Percentiles rank a stretch among this genome's conserved stretches.
Conservation (phyloP, 2,797 vertebrate species). For the Choloepus didactylus region DNA sequence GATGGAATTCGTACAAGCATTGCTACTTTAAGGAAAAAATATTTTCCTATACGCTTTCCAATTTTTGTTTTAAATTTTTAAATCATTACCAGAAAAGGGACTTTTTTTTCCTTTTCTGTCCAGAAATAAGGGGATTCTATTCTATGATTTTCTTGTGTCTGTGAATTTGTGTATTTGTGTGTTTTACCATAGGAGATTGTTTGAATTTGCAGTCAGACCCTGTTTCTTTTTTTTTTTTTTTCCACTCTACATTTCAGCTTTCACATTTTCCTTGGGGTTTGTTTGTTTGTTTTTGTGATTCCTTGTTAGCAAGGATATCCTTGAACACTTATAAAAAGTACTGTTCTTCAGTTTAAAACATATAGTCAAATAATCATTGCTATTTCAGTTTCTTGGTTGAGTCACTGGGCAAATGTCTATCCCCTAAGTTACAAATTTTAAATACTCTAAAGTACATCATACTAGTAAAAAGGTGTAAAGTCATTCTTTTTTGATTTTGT, state of each 20-base stretch:
- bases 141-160: neutral
- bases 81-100: constrained; percentile 62
- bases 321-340: constrained; percentile 1
- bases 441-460: constrained; percentile 9
- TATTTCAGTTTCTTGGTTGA: constrained; percentile 30
- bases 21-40: constrained; percentile 28
- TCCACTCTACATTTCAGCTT: constrained; percentile 13
- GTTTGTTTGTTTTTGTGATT: neutral
- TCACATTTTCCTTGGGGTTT: neutral
- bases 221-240: neutral
- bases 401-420: constrained; percentile 19
- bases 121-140: neutral
- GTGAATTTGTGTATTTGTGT: neutral
- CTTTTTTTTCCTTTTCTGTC: constrained; percentile 24
- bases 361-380: constrained; percentile 36
- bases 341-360: constrained; percentile 17
- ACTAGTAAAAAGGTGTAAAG: constrained; percentile 32
- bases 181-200: constrained; percentile 27
- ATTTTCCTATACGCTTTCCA: constrained; percentile 26
- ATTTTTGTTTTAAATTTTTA: constrained; percentile 64
- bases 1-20: constrained; percentile 34
- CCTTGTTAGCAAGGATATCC: neutral
- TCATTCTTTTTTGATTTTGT: constrained; percentile 60
- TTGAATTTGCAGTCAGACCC: constrained; percentile 8
- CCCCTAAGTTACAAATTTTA: constrained; percentile 29